Percentiles rank a stretch among this genome's conserved stretches.
phyloP scores from a whole-genome alignment of 1,140 invertebrate species.

The Drosophila prosaltans region DNA sequence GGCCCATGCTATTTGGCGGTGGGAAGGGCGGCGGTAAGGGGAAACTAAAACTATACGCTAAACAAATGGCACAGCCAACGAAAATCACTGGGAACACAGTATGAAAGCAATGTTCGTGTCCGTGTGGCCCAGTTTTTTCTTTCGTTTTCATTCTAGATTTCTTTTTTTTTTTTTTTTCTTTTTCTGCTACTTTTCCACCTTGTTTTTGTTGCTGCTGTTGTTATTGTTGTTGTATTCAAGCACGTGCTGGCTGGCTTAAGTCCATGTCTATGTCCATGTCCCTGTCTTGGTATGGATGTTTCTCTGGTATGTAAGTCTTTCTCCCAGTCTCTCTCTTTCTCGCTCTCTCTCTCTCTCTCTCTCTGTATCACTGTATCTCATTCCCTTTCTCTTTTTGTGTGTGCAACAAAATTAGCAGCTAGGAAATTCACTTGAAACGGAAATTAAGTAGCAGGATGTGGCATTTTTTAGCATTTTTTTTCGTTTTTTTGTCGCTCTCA shows the following conservation, averaged over 20 bases:
- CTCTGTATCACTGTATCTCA: not conserved
- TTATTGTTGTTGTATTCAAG: conserved; percentile 22
- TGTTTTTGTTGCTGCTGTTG: not conserved
- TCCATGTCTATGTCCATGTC: conserved; percentile 12
- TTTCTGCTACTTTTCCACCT: too few species aligned
- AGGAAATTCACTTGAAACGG: conserved; percentile 78
- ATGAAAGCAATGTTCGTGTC: conserved; percentile 55
- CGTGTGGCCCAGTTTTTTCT: conserved; percentile 22
- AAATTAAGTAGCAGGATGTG: conserved; percentile 75
- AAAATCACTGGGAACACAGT: conserved; percentile 52
- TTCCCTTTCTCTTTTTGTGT: conserved; percentile 31
- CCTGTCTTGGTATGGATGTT: conserved; percentile 4
- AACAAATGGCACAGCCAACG: conserved; percentile 54
- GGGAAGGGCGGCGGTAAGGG: not conserved
- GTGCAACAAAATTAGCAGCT: conserved; percentile 73
- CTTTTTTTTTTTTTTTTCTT: conserved; percentile 35
- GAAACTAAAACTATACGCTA: conserved; percentile 57
- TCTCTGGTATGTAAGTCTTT: conserved; percentile 13
- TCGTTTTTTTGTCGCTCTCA: conserved; percentile 21
- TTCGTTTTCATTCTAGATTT: conserved; percentile 13
- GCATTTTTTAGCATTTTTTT: conserved; percentile 53
- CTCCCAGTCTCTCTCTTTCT: not conserved
- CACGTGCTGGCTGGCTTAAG: conserved; percentile 35
- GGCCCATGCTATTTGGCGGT: conserved; percentile 28
- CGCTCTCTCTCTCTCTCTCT: not conserved